Evolutionary conservation across 92 coral and sea anemone genomes (phyloP).

Genomic region (Desmophyllum pertusum): DNA sequence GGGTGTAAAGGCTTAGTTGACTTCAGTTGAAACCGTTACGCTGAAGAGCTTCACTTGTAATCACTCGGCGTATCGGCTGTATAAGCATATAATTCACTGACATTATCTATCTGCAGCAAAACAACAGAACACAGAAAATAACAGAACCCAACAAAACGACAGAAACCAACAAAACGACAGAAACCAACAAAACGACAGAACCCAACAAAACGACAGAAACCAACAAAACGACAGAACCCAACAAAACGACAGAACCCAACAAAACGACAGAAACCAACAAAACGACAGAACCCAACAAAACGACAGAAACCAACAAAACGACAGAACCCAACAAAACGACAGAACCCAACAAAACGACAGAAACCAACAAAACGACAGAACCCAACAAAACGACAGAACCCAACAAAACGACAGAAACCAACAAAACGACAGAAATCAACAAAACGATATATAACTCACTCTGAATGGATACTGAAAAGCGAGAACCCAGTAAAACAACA

Average conservation of each 20-base stretch:
- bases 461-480: no score
- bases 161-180: not conserved
- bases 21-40: no score
- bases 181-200: not conserved
- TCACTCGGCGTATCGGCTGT: no score
- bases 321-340: no score
- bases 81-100: no score
- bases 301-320: not conserved
- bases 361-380: no score
- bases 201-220: not conserved
- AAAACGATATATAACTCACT: no score
- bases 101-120: no score
- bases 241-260: not conserved
- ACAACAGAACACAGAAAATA: no score
- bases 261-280: not conserved
- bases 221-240: not conserved
- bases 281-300: not conserved
- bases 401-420: not conserved
- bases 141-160: not conserved
- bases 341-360: not conserved
- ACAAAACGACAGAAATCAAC: not conserved
- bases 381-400: not conserved
- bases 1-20: no score
- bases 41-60: no score
- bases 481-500: not conserved